Evolutionary conservation across 2,888 invertebrate species (phyloP), one percentile per base, ranked within the genome.

Genomic region (Nysson spinosus): DNA sequence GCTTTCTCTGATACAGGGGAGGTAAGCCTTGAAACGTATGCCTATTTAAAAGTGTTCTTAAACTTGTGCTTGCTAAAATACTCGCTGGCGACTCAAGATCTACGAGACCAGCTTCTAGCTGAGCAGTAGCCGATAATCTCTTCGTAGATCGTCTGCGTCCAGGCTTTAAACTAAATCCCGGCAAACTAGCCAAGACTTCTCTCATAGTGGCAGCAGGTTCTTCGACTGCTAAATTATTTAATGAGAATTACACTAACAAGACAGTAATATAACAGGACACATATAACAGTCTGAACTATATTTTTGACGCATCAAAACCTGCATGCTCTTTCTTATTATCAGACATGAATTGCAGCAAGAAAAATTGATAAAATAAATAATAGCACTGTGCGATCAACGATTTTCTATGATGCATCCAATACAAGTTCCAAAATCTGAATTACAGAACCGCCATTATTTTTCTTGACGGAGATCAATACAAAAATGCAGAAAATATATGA

Each of bases 21-120:
- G 97, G 96, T 80, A 97, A 90, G 75, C 93, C 89, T 71, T 94
- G 92, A 89, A 98, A 98, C 42, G 98, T 97, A 85, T 96, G 95
- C 86, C 96, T 96, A 87, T 97, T 96, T 61, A 98, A 90, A 74
- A 98, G 89, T 69, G 94, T 93, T 84, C 97, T 90, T 75, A 98
- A 90, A 89, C 97, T 97, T 40, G 96, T 96, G 85, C 95, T 95
- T 50, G 96, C 95, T 85, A 98, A 90, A 83, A 98, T 96, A 49
- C 98, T 98, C 85, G 97, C 97, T 14, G 98, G 97, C 34, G 97
- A 97, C 89, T 97, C 97, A 80, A 98, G 90, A 88, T 98, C 98
- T 74, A 98, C 95, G 85, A 95, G 95, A 49, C 97, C 97, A 88
- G 97, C 96, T 83, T 96, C 96, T 69, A 97, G 89, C 88, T 97